Evolutionary conservation across 2,888 invertebrate species (phyloP), one percentile per base, ranked within the genome.

Genomic region (Agrotis exclamationis): DNA sequence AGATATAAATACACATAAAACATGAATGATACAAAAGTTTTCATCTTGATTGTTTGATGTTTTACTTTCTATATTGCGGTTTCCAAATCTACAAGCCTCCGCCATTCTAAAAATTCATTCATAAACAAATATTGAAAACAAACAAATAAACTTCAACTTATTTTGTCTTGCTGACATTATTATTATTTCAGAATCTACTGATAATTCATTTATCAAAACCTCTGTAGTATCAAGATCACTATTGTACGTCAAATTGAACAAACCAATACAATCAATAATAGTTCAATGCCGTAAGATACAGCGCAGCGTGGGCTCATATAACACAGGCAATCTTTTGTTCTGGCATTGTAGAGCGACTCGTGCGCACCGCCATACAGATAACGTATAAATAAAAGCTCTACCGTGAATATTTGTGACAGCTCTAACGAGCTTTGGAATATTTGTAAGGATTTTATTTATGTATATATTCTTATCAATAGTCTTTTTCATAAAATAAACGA

Each of bases 1-100:
- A 71, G 97, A 97, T 88, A 97, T 95, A 88, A 96, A 94, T 75
- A 96, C 95, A 91, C 96, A 95, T 79, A 96, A 91, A 84, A 96
- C 95, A 90, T 96, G 95, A 80, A 96, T 93, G 77, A 96, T 91
- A 89, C 95, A 95, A 91, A 96, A 95, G 86, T 94, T 94, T 89
- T 95, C 96, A 85, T 95, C 94, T 79, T 93, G 93, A 85, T 89
- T 93, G 79, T 84, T 89, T 47, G 86, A 79, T 86, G 87, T 87
- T 91, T 93, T 95, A 85, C 87, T 90, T 83, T 93, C 92, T 82
- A 86, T 85, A 86, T 90, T 90, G 72, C 86, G 88, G 87, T 87
- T 92, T 79, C 92, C 92, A 79, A 94, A 89, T 88, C 94, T 93
- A 89, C 94, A 94, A 88, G 92, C 90, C 86, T 96, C 96, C 87